Evolutionary conservation across 2,113 vertebrate genomes (phyloP), one percentile per base, ranked within the genome.

Genomic region (Ranitomeya imitator): DNA sequence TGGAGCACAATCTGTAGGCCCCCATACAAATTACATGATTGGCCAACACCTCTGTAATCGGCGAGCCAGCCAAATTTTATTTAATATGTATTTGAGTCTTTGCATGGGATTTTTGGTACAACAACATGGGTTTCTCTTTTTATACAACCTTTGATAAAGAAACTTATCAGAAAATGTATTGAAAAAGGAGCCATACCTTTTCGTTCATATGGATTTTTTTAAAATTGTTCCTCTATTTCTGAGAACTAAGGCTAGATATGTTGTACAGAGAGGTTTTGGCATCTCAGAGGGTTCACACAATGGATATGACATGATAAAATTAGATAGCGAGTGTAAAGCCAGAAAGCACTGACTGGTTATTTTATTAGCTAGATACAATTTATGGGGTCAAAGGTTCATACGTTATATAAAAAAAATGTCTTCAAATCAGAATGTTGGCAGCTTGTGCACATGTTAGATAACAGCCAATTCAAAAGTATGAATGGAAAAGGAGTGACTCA

Each of bases 401-500:
- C 19, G 45, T 87, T 80, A 79, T 61, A 74, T 60, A 4, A 80
- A 67, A 23, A 86, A 81, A 73, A 60, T 59, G 16, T 55, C 84
- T 82, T 51, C 52, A 18, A 45, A 73, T 87, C 73, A 6, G 57
- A 81, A 45, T 57, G 45, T 84, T 84, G 71, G 73, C 71, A 83
- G 69, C 23, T 76, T 67, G 79, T 88, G 67, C 57, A 88, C 61
- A 19, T 78, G 87, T 84, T 88, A 26, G 77, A 88, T 76, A 78
- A 37, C 45, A 79, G 81, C 80, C 71, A 57, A 79, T 84, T 88
- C 55, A 76, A 21, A 76, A 61, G 67, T 73, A 60, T 83, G 79
- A 88, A 84, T 83, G 87, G 81, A 88, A 88, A 74, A 73, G 69
- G 60, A 82, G 81, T 88, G 87, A 88, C 65, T 88, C 80, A 88